Evolutionary conservation across 2,888 invertebrate genomes (phyloP), one percentile per base, ranked within the genome.

Genomic region (Drosophila melanosoma): DNA sequence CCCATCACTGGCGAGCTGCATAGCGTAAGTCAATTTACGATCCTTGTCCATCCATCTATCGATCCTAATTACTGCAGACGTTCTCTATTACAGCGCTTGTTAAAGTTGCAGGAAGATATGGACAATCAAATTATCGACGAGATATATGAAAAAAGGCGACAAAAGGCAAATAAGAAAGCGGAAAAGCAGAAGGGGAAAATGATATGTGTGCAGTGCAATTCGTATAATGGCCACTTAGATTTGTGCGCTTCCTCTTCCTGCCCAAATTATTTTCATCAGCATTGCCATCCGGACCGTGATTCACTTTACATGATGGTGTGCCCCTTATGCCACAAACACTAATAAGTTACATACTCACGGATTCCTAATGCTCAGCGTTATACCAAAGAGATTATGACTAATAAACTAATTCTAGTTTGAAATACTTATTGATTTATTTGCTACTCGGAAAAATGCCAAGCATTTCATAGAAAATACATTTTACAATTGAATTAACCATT

Each of bases 271-370:
- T 26, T 4, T 4, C 26, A 3, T 26, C 26, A 3, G 26, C 4
- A 26, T 3, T 26, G 26, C 26, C 0, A 2, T 26, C 26, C 26
- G 26, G 26, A 26, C 3, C 26, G 4, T 4, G 0, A 2, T 4
- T 0, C 26, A 26, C 0, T 26, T 26, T 0, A 0, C 26, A 0
- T 3, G 26, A 0, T 3, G 23, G 0, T 4, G 3, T 4, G 4
- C 3, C 26, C 26, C 26, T 2, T 26, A 26, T 26, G 26, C 26
- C 3, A 3, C 3, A 3, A 0, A 2, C 3, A 26, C 0, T 4
- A 29, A 29, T 29, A 5, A 23, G 23, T 23, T 23, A 23, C 23
- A 23, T 23, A 29, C 29, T 29, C 4, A 29, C 4, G 29, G 29
- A 4, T 29, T 29, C 5, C 4, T 29, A 29, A 1, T 69, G 70